A percentile compares a stretch with the other conserved stretches of the same genome.
These are phyloP conservation scores for Fopius arisanus DNA, from an alignment of 1,140 invertebrate species.

Conservation along the genomic window DNA sequence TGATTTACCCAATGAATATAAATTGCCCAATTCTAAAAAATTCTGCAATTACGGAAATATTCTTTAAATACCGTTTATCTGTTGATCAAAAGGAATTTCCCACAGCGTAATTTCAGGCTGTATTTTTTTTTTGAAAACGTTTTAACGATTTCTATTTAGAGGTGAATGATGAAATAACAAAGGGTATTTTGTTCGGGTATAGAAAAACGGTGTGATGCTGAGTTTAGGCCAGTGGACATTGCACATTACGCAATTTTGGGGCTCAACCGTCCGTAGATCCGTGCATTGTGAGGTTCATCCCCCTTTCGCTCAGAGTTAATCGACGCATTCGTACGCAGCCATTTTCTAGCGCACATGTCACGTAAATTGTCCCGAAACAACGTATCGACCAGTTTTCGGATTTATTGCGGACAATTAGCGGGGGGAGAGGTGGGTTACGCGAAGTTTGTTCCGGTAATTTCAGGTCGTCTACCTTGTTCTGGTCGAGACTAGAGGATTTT, in stretches of 20 bases:
- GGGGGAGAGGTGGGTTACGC: too few species aligned
- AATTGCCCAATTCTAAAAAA: too few species aligned
- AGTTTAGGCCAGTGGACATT: background rate
- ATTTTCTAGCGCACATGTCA: conserved; percentile 2
- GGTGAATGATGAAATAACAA: background rate
- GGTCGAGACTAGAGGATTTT: too few species aligned
- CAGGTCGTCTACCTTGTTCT: too few species aligned
- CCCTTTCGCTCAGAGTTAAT: conserved; percentile 20
- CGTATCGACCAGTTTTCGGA: too few species aligned
- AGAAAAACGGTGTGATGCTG: background rate
- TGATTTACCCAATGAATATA: too few species aligned
- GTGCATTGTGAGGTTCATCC: conserved; percentile 45
- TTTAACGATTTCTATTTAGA: background rate
- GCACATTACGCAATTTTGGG: conserved; percentile 44
- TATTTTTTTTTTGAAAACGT: background rate
- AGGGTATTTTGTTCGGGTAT: background rate
- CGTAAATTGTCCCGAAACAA: background rate
- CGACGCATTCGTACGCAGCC: background rate
- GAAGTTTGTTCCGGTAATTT: too few species aligned
- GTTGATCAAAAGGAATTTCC: too few species aligned
- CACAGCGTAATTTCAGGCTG: too few species aligned
- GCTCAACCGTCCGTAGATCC: conserved; percentile 49
- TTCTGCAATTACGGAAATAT: too few species aligned
- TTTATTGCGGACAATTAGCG: too few species aligned
- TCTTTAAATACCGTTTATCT: too few species aligned